Base-by-base conservation (phyloP, 2,888 invertebrate species). In the Anorthoa munda region DNA sequence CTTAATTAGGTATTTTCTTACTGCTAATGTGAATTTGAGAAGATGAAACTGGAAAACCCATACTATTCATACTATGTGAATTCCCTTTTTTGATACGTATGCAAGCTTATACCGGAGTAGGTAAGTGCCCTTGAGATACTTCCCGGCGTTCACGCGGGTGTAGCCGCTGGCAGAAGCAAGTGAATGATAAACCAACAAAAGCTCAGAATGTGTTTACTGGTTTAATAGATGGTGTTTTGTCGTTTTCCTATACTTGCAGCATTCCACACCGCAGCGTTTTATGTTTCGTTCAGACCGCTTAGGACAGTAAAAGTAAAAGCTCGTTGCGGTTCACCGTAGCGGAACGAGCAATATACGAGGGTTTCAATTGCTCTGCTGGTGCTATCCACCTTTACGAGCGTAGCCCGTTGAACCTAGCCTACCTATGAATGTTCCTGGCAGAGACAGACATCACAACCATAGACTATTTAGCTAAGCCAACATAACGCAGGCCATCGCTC, bases 231-330 rank as follows among this genome's bases (percentile, higher is more conserved):
- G 2, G 31, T 31, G 18, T 39, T 45, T 55, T 26, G 23, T 23
- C 31, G 51, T 46, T 31, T 26, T 59, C 46, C 13, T 72, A 18
- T n/a, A 13, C 0, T 23, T 15, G 63, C 81, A 21, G 5, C n/a
- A 39, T 61, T 56, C 39, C 48, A 51, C 31, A 45, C 12, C n/a
- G 23, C 39, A 51, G 77, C 17, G 50, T 50, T 39, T 59, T 51
- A 56, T 1, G 26, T 53, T 59, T 60, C n/a, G 5, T 59, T 31
- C 5, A 11, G 5, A 51, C 13, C 50, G 55, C 46, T 55, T 31
- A 55, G 13, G n/a, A 4, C 23, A n/a, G 18, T 31, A 31, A 61
- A 66, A 78, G 66, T 61, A 77, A 66, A 82, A 66, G 65, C 51
- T 69, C 26, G 3, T 31, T 17, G 21, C n/a, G 66, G 56, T 12